Percentiles rank a stretch among this genome's conserved stretches.
Evolutionary conservation across 2,888 invertebrate species (phyloP).

Genomic region (Polietes domitor): DNA sequence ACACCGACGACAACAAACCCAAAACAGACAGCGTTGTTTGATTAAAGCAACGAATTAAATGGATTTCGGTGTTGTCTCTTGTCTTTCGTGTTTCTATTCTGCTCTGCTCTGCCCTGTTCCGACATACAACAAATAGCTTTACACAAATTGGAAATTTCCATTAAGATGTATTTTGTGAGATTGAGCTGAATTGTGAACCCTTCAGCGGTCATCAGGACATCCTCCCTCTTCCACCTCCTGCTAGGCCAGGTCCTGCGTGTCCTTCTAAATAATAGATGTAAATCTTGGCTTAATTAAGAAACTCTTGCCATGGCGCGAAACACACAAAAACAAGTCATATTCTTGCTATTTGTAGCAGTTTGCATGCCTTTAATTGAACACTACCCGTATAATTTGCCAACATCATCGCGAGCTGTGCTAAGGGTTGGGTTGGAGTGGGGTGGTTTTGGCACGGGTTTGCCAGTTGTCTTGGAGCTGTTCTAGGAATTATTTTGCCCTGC

Average conservation of each 20-base stretch:
- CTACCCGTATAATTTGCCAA: constrained; percentile 58
- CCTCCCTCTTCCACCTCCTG: too few species aligned
- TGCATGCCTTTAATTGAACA: constrained; percentile 56
- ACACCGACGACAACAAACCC: neutral
- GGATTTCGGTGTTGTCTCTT: neutral
- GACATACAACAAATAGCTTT: constrained; percentile 17
- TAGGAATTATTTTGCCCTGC: neutral
- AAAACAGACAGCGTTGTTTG: neutral
- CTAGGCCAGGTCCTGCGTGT: neutral
- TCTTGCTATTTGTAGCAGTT: neutral
- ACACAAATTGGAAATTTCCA: constrained; percentile 27
- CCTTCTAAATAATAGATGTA: neutral
- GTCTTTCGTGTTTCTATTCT: neutral
- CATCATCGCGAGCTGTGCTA: neutral
- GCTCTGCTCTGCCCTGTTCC: neutral
- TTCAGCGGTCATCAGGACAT: neutral
- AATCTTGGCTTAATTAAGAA: constrained; percentile 18
- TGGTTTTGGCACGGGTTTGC: neutral
- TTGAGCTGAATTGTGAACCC: neutral
- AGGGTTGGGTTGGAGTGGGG: constrained; percentile 4
- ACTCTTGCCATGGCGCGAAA: neutral
- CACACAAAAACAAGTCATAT: neutral
- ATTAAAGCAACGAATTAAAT: constrained; percentile 9
- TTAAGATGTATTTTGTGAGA: neutral
- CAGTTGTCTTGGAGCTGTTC: neutral